These are phyloP conservation scores for Lota lota DNA, from an alignment of 2,113 vertebrate species.

Conservation along the genomic window DNA sequence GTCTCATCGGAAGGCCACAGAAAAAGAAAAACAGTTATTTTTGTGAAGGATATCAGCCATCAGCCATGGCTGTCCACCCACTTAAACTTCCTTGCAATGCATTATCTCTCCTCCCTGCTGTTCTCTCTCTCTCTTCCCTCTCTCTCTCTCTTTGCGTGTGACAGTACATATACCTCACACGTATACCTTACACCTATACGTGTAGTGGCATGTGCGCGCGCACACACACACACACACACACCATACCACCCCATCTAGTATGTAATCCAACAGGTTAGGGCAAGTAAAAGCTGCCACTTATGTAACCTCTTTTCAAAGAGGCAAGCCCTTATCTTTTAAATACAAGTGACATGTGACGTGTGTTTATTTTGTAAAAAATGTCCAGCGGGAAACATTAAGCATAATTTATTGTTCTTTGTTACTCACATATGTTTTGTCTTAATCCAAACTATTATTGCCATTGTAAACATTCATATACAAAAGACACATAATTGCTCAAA, in stretches of 20 bases:
- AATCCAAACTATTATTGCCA: background rate
- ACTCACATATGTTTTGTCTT: conserved; percentile 16
- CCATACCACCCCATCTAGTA: conserved; percentile 21
- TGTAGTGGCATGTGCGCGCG: background rate
- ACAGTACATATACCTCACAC: background rate
- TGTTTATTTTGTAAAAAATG: too few species aligned
- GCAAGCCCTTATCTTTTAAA: too few species aligned
- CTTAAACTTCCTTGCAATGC: background rate
- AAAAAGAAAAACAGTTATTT: background rate
- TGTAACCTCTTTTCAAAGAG: conserved; percentile 38
- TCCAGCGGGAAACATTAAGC: too few species aligned
- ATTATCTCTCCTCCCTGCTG: too few species aligned
- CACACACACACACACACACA: conserved; percentile 10
- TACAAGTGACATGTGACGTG: too few species aligned
- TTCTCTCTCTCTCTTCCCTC: too few species aligned
- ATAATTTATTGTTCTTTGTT: too few species aligned
- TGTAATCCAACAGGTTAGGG: conserved; percentile 49
- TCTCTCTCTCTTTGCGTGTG: background rate
- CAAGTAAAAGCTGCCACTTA: conserved; percentile 44
- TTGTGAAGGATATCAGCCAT: background rate
- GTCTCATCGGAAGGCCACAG: conserved; percentile 34
- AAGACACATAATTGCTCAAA: too few species aligned
- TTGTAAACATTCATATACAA: too few species aligned
- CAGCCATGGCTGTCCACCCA: conserved; percentile 40
- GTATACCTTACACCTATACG: background rate